Base-by-base conservation (phyloP, 2,797 vertebrate species). In the Triplophysa bombifrons region DNA sequence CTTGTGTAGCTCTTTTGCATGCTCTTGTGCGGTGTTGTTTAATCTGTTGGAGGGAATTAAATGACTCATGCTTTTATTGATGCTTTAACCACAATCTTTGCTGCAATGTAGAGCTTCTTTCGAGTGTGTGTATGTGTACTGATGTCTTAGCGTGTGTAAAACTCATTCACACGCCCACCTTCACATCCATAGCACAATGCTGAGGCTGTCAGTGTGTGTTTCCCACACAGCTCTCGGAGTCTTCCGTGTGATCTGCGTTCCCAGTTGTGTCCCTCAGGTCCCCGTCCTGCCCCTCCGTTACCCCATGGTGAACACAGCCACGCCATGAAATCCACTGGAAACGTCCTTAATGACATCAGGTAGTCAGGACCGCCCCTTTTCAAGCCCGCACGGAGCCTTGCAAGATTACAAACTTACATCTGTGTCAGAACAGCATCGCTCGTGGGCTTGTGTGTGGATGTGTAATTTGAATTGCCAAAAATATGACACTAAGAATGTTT, bases 291-390 rank as follows among this genome's bases (percentile, higher is more conserved):
- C 90, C 93, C 94, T 72, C 91, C 90, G 87, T 12, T 90, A 17
- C 89, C 90, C n/a, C 88, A 93, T n/a, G 92, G 95, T 87, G 96
- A 98, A 89, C 91, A 93, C 61, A 89, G 87, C 91, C 94, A 90
- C 13, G 70, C 78, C 80, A 89, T 87, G 93, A 98, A 96, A 95
- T 88, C 87, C 72, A 86, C 94, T 85, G 77, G 90, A 94, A 93
- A 91, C 95, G 92, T 88, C 93, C 93, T 95, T 88, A 94, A 90
- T 96, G 96, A 98, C 41, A 91, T 93, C 96, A 99, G 97, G 97
- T 99, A 99, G 96, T 90, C 72, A 84, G 83, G 80, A 74, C 53
- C 46, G 61, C 41, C 80, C 56, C 72, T 61, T 66, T 11, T 81
- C 48, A 68, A 44, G 30, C 38, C 50, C 19, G 20, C 30, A 63